phyloP scores from a whole-genome alignment of 1,140 invertebrate genomes.

The Leucophenga varia region DNA sequence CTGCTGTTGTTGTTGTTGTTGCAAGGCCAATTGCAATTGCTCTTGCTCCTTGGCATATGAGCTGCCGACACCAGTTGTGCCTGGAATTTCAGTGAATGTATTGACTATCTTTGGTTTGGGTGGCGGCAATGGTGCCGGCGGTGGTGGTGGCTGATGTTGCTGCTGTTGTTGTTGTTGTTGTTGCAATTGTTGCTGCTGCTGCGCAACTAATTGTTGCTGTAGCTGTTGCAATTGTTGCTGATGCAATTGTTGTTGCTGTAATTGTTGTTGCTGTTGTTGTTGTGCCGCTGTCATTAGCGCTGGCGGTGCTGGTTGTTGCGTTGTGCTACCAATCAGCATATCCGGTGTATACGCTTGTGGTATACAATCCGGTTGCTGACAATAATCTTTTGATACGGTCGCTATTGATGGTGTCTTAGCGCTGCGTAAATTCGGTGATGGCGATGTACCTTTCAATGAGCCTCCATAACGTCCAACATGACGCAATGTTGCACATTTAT shows the following conservation, averaged over 20 bases:
- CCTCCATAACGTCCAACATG: conserved; percentile 56
- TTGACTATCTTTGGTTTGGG: conserved; percentile 52
- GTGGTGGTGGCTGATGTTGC: conserved; percentile 25
- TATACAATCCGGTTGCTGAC: conserved; percentile 50
- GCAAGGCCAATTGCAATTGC: conserved; percentile 25
- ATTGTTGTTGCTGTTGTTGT: conserved; percentile 13
- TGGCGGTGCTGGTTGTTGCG: conserved; percentile 10
- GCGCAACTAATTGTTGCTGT: too few species aligned
- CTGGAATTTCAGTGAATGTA: conserved; percentile 53
- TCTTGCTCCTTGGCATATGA: conserved; percentile 51
- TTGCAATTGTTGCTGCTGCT: conserved; percentile 4
- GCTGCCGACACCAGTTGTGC: conserved; percentile 51
- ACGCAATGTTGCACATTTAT: conserved; percentile 51
- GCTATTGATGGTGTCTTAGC: conserved; percentile 52
- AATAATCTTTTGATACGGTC: conserved; percentile 55
- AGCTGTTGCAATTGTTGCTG: conserved; percentile 12
- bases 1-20: conserved; percentile 43
- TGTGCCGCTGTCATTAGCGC: conserved; percentile 12
- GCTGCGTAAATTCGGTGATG: conserved; percentile 49
- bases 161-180: conserved; percentile 9
- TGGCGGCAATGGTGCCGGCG: conserved; percentile 39
- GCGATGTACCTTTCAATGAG: conserved; percentile 55
- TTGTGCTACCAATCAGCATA: conserved; percentile 24
- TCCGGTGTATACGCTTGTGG: conserved; percentile 37
- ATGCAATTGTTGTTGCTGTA: neutral